Evolutionary conservation across 2,888 invertebrate species (phyloP), one percentile per base, ranked within the genome.

Genomic region (Clostera curtula): DNA sequence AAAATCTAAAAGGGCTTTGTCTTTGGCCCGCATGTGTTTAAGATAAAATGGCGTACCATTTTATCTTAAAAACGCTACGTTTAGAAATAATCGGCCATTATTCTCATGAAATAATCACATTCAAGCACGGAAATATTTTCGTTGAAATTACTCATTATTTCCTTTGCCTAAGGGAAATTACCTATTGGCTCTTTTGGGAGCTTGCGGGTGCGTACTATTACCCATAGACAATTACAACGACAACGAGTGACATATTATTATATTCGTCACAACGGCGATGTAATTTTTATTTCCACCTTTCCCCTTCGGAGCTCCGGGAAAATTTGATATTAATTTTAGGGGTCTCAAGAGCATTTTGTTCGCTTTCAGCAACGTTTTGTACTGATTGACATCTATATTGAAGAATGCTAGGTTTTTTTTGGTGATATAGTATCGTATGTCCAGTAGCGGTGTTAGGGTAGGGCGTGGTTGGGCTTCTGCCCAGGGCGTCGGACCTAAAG

Each of bases 81-180:
- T n/a, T n/a, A n/a, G n/a, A 12, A 21, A 12, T 21, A 3, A n/a
- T 21, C 12, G 8, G 3, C 12, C 12, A 3, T 12, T n/a, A 2
- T 20, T 6, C 7, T 2, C 7, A 1, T 6, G 9, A 48, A 49
- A 45, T 49, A 53, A 57, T 60, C 40, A 53, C 42, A 50, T 58
- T 51, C 44, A 37, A 41, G 41, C 31, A 25, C 40, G 40, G 49
- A 56, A 51, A 46, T 29, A 54, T 49, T 16, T 46, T 49, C 54
- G 53, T 31, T 36, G 46, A 22, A 51, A 47, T 36, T 40, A 52
- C 48, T 56, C 58, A 57, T 62, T 63, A 59, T 64, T 60, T 49
- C 32, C 38, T 37, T 45, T 35, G 44, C 59, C 60, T 56, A 36
- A 25, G 61, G 65, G 59, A 63, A 62, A 62, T 65, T 56, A 44